A percentile compares a stretch with the other conserved stretches of the same genome.
These are phyloP conservation scores for Dioctria linearis DNA, from an alignment of 2,888 invertebrate species.

Conservation along the genomic window DNA sequence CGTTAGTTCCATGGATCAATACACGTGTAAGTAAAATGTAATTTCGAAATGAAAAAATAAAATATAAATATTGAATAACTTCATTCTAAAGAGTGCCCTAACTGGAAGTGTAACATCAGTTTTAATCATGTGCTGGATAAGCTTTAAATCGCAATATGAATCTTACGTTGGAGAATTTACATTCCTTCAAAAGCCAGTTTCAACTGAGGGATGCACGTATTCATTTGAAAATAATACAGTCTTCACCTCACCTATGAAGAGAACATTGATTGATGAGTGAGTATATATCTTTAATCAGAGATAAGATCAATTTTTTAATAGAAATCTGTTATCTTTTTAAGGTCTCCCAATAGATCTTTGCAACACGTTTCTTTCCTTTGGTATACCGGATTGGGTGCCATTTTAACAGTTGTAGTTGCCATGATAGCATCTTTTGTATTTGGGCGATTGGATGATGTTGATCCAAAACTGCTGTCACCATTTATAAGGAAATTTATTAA, in stretches of 20 bases:
- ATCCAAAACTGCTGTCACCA: constrained; percentile 77
- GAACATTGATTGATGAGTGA: constrained; percentile 1
- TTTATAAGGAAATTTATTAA: constrained; percentile 73
- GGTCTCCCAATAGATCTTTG: constrained; percentile 3
- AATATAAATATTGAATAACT: not conserved
- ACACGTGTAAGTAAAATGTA: constrained; percentile 71
- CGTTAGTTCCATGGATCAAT: constrained; percentile 78
- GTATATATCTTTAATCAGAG: not conserved
- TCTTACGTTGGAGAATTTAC: constrained; percentile 76
- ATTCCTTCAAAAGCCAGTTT: constrained; percentile 74
- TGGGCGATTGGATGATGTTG: constrained; percentile 73
- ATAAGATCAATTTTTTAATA: not conserved
- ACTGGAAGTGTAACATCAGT: constrained; percentile 79
- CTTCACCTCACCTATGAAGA: constrained; percentile 30
- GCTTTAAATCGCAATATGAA: constrained; percentile 79
- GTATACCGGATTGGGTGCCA: constrained; percentile 77
- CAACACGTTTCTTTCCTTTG: constrained; percentile 81
- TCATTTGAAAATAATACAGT: constrained; percentile 59
- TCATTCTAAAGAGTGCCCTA: constrained; percentile 76
- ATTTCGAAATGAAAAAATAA: not conserved
- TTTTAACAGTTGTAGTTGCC: constrained; percentile 75
- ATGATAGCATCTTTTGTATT: constrained; percentile 74
- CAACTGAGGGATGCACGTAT: constrained; percentile 72
- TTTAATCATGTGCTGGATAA: constrained; percentile 78
- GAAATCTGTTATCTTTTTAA: not conserved